Base-by-base conservation (phyloP, 2,888 invertebrate genomes). In the Macrosiphum euphorbiae region DNA sequence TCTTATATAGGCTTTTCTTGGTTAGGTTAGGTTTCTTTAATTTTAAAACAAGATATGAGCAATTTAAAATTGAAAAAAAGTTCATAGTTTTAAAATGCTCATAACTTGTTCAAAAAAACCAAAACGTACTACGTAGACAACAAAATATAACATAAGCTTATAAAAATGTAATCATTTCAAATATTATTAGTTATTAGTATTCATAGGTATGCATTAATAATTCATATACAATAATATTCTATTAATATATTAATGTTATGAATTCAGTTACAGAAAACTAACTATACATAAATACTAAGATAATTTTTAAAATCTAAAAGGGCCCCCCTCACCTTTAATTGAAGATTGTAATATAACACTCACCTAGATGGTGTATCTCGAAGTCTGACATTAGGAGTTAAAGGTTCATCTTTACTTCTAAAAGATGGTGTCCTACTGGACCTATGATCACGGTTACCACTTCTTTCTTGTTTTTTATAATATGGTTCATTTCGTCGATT, bases 351-450 rank as follows among this genome's bases (percentile, higher is more conserved):
- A 85, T 87, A 87, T 11, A 85, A 86, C 5, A 95, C 95, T 61
- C 96, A 96, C 95, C 96, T 96, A 0, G 97, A 97, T 0, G 97
- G 97, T 3, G 97, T 96, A 95, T 97, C 97, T 95, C 96, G 97
- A 2, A 97, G 96, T 95, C 96, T 96, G 26, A 97, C 96, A 96
- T 97, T 97, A 0, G 99, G 99, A 26, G 99, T 99, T 94, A 97
- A 97, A 0, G 99, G 98, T 95, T 98, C 99, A 96, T 98, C 98
- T 95, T 97, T 97, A 95, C 98, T 98, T 90, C 97, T 94, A 84
- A 90, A 91, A n/a, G 94, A 94, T n/a, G 94, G 94, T 44, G 94
- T 94, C 61, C 94, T 92, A 90, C 92, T 92, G n/a, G 90, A 94
- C 28, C 90, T 84, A 88, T 94, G 95, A 94, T 95, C 96, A 94